Evolutionary conservation across 2,888 invertebrate genomes (phyloP).

Genomic region (Allygus modestus): DNA sequence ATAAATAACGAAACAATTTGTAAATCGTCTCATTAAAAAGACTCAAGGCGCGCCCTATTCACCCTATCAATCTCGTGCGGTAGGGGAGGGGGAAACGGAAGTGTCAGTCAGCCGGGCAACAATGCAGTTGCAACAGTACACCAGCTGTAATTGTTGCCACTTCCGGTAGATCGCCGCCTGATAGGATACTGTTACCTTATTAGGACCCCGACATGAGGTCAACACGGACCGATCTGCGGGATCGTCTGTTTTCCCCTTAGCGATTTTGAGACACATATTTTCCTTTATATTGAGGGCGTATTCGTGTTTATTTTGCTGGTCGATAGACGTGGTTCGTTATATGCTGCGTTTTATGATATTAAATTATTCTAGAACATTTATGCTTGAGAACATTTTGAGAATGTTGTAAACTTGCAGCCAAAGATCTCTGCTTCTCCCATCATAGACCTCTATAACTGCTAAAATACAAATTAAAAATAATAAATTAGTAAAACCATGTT

Average conservation of each 20-base stretch:
- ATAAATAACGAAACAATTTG: slow-evolving; percentile 5
- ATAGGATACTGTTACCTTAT: slow-evolving; percentile 37
- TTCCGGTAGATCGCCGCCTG: slow-evolving; percentile 28
- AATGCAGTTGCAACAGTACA: slow-evolving; percentile 42
- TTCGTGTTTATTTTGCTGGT: no score
- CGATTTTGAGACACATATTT: not conserved
- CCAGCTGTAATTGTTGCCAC: slow-evolving; percentile 44
- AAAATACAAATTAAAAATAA: no score
- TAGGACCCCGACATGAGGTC: slow-evolving; percentile 13
- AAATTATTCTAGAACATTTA: no score
- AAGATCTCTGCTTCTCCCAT: no score
- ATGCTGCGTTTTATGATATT: no score
- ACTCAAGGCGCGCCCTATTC: not conserved
- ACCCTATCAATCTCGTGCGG: slow-evolving; percentile 16
- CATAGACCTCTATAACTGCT: no score
- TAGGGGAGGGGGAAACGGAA: slow-evolving; percentile 13
- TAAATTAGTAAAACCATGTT: no score
- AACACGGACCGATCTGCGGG: not conserved
- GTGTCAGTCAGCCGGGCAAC: slow-evolving; percentile 25
- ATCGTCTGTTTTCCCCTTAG: not conserved
- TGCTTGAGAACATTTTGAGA: no score
- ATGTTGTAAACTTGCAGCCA: no score
- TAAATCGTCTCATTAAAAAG: slow-evolving; percentile 16
- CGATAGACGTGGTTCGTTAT: no score
- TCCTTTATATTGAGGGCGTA: no score